Conservation (phyloP, 1,140 invertebrate species). For the Amphibalanus amphitrite region DNA sequence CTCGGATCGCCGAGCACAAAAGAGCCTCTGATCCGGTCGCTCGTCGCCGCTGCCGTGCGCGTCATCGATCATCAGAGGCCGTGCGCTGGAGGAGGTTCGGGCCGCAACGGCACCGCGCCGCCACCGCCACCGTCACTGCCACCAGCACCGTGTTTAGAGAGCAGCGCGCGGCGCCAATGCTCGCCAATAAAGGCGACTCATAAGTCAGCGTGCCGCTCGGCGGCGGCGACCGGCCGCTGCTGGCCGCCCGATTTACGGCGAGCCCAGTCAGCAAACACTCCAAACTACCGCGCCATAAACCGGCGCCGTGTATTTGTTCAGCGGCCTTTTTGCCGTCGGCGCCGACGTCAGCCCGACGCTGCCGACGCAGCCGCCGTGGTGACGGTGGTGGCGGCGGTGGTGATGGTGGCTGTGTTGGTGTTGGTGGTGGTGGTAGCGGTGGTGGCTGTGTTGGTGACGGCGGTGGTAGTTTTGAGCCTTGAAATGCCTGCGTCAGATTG, state of each 20-base stretch:
- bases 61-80: not conserved
- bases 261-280: not conserved
- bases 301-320: not conserved
- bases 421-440: too few relatives aligned
- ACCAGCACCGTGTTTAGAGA: not conserved
- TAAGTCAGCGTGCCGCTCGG: not conserved
- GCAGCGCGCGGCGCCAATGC: not conserved
- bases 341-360: too few relatives aligned
- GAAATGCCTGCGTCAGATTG: too few relatives aligned
- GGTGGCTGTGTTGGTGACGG: too few relatives aligned
- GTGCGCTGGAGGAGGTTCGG: not conserved
- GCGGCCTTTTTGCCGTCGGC: not conserved
- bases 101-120: too few relatives aligned
- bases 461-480: too few relatives aligned
- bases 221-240: too few relatives aligned
- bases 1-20: not conserved
- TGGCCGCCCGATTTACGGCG: not conserved
- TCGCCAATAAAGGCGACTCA: not conserved
- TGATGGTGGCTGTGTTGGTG: too few relatives aligned
- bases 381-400: too few relatives aligned
- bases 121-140: too few relatives aligned
- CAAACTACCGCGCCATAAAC: conserved; percentile 1
- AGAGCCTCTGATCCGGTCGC: not conserved
- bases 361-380: too few relatives aligned
- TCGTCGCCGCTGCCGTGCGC: too few relatives aligned